Percentiles rank a stretch among this genome's conserved stretches.
Evolutionary conservation across 2,797 vertebrate species (phyloP).

Genomic region (Pampus argenteus): DNA sequence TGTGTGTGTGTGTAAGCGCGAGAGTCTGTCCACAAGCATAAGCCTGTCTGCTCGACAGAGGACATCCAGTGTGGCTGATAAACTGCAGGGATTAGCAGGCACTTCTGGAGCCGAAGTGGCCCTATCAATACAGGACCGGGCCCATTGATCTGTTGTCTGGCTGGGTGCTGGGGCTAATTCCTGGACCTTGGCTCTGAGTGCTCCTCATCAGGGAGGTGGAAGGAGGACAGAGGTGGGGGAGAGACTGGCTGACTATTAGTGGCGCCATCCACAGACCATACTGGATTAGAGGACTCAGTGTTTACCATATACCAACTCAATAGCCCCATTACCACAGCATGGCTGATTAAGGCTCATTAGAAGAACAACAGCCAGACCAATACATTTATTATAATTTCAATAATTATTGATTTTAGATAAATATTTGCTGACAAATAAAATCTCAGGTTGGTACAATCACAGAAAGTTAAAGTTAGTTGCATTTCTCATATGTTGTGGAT

Average conservation of each 20-base stretch:
- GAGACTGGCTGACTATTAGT: conserved; percentile 78
- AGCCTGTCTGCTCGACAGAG: conserved; percentile 58
- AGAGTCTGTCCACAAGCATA: conserved; percentile 43
- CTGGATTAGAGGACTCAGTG: conserved; percentile 76
- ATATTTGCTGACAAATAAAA: not conserved
- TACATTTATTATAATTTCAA: conserved; percentile 14
- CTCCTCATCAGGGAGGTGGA: conserved; percentile 68
- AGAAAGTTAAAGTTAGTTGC: not conserved
- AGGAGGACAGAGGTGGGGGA: conserved; percentile 64
- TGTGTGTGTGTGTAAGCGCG: conserved; percentile 24
- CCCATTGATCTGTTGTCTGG: conserved; percentile 86
- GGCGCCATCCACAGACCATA: conserved; percentile 77
- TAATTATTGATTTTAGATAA: conserved; percentile 4
- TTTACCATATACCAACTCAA: conserved; percentile 62
- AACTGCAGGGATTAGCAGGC: conserved; percentile 84
- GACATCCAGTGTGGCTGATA: conserved; percentile 77
- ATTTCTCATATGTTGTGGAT: conserved; percentile 7
- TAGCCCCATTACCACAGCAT: conserved; percentile 46
- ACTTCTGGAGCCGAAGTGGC: conserved; percentile 83
- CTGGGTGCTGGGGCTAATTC: conserved; percentile 82
- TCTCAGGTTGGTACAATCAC: not conserved
- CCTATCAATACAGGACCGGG: conserved; percentile 81
- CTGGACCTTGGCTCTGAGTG: conserved; percentile 81
- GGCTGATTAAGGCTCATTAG: conserved; percentile 29
- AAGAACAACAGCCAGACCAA: not conserved